Evolutionary conservation across 2,888 invertebrate species (phyloP).

Genomic region (Neelides folsomi): DNA sequence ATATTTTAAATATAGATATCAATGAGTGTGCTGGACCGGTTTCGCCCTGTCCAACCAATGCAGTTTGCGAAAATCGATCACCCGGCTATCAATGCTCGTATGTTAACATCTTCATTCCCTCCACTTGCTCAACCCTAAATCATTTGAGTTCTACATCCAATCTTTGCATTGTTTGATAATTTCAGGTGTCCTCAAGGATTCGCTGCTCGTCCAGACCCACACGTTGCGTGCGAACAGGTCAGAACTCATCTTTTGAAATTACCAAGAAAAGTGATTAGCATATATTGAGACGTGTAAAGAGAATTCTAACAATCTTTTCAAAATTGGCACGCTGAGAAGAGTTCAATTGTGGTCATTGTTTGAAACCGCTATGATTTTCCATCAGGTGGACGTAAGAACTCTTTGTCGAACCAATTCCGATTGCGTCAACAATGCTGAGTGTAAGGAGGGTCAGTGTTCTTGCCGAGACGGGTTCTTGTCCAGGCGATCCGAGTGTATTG

Average conservation of each 20-base stretch:
- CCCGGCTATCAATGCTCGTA: slow-evolving; percentile 68
- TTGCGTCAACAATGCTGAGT: slow-evolving; percentile 82
- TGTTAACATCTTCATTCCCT: too few relatives aligned
- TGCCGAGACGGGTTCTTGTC: slow-evolving; percentile 76
- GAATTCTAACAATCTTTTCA: too few relatives aligned
- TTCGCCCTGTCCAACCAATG: slow-evolving; percentile 69
- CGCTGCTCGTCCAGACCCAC: slow-evolving; percentile 64
- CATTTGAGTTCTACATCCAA: too few relatives aligned
- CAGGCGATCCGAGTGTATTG: slow-evolving; percentile 54
- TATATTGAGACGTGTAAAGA: too few relatives aligned
- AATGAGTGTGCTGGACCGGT: slow-evolving; percentile 72
- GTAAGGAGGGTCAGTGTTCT: slow-evolving; percentile 73
- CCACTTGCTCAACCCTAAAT: too few relatives aligned
- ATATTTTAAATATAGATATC: slow-evolving; percentile 47
- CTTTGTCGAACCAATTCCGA: slow-evolving; percentile 75
- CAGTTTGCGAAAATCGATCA: slow-evolving; percentile 70
- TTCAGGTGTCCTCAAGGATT: slow-evolving; percentile 89
- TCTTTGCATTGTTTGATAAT: slow-evolving; percentile 42
- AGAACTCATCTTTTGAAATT: slow-evolving; percentile 36
- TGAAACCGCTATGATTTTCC: neutral
- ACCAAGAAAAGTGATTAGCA: neutral
- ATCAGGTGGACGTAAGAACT: slow-evolving; percentile 66
- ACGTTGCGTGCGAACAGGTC: slow-evolving; percentile 78
- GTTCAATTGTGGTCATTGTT: too few relatives aligned
- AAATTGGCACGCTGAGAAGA: neutral